Percentiles rank a stretch among this genome's conserved stretches.
Evolutionary conservation across 2,888 invertebrate genomes (phyloP).

Genomic region (Apoderus coryli): DNA sequence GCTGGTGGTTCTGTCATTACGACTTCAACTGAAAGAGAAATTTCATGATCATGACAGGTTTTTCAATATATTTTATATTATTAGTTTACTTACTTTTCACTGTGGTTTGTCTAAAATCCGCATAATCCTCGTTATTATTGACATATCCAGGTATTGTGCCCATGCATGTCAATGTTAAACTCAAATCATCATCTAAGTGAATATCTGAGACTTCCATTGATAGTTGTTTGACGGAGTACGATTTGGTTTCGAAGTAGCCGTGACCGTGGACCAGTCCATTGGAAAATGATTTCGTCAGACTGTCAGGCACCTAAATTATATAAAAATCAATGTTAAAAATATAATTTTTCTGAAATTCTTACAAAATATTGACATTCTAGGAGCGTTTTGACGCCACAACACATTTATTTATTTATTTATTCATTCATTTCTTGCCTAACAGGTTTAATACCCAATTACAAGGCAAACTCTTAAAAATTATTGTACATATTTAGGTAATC

Average conservation of each 20-base stretch:
- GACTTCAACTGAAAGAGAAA: too few relatives aligned
- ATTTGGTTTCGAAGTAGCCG: conserved; percentile 30
- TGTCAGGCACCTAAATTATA: conserved; percentile 32
- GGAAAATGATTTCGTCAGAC: conserved; percentile 31
- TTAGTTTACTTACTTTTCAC: conserved; percentile 58
- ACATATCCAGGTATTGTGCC: conserved; percentile 66
- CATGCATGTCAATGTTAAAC: conserved; percentile 57
- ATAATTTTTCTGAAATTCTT: too few relatives aligned
- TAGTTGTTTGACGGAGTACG: conserved; percentile 50
- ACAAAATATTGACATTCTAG: too few relatives aligned
- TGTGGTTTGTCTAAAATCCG: conserved; percentile 57
- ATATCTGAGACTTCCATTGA: conserved; percentile 60
- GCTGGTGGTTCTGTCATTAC: too few relatives aligned
- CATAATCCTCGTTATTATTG: conserved; percentile 54
- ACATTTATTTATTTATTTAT: too few relatives aligned
- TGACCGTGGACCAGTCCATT: conserved; percentile 40
- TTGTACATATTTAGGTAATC: too few relatives aligned
- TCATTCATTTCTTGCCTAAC: too few relatives aligned
- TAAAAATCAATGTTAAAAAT: conserved; percentile 6
- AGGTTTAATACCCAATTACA: too few relatives aligned
- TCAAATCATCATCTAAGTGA: conserved; percentile 53
- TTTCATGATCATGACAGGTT: too few relatives aligned
- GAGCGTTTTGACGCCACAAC: too few relatives aligned
- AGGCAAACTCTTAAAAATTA: too few relatives aligned
- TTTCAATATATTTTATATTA: too few relatives aligned